phyloP scores from a whole-genome alignment of 2,888 invertebrate genomes.

The Atethmia centrago region DNA sequence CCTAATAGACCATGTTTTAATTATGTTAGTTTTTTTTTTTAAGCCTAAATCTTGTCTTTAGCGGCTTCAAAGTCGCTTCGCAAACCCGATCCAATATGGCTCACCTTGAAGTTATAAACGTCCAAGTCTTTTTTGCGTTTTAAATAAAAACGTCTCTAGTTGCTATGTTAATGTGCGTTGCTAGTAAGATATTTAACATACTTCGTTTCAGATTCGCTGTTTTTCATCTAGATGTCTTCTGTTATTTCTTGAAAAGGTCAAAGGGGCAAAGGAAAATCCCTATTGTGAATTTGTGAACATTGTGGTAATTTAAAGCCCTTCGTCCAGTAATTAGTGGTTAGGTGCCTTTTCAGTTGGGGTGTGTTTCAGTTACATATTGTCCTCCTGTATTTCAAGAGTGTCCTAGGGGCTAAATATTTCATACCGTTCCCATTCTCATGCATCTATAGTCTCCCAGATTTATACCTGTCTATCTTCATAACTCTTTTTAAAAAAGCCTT shows the following conservation, averaged over 20 bases:
- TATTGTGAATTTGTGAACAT: slow-evolving; percentile 4
- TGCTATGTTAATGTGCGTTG: slow-evolving; percentile 10
- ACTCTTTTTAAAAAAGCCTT: too few species aligned
- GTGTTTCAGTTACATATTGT: background rate
- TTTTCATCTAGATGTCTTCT: background rate
- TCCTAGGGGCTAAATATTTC: background rate
- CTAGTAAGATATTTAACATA: slow-evolving; percentile 6
- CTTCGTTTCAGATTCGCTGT: slow-evolving; percentile 10
- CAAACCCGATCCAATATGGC: slow-evolving; percentile 55
- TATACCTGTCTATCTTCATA: background rate
- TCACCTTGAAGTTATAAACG: slow-evolving; percentile 66
- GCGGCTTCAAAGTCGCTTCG: slow-evolving; percentile 31
- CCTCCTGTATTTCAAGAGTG: background rate
- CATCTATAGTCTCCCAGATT: background rate
- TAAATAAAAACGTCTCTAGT: slow-evolving; percentile 13
- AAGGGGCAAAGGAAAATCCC: background rate
- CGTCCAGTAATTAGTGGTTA: background rate
- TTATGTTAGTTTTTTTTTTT: slow-evolving; percentile 6
- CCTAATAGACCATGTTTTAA: background rate
- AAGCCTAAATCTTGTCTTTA: slow-evolving; percentile 26
- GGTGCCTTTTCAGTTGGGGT: background rate
- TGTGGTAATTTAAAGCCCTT: background rate
- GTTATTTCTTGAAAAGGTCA: slow-evolving; percentile 18
- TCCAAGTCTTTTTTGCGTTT: slow-evolving; percentile 31
- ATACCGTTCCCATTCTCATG: background rate